These are phyloP conservation scores for Salvator merianae DNA, from an alignment of 2,113 vertebrate species.

Conservation along the genomic window DNA sequence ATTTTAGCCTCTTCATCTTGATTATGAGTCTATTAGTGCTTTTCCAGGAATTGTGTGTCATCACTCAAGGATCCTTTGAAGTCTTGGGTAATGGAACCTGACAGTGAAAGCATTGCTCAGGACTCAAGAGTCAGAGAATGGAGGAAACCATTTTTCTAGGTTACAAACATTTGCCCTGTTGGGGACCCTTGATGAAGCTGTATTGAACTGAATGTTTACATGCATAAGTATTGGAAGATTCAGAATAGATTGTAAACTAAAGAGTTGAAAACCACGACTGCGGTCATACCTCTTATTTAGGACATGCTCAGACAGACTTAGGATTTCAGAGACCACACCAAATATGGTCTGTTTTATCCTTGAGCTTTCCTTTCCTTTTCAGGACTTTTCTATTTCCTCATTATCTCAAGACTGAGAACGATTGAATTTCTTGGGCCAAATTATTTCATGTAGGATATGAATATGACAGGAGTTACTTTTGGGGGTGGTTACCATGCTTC, in stretches of 20 bases:
- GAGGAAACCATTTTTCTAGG: not conserved
- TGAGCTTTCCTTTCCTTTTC: too few species aligned
- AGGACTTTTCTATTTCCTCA: too few species aligned
- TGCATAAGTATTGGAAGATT: not conserved
- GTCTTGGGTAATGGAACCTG: slow-evolving; percentile 4
- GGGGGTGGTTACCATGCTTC: too few species aligned
- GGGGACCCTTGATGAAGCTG: not conserved
- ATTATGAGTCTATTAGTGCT: not conserved
- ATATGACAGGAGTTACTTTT: too few species aligned
- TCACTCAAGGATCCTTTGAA: slow-evolving; percentile 4
- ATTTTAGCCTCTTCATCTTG: slow-evolving; percentile 11
- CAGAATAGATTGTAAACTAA: not conserved
- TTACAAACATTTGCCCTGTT: not conserved
- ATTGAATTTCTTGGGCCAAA: too few species aligned
- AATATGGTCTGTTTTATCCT: too few species aligned
- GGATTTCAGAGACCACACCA: too few species aligned
- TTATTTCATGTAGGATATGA: too few species aligned
- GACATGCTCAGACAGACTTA: too few species aligned
- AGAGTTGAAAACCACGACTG: not conserved
- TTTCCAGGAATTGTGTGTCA: not conserved
- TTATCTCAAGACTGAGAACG: too few species aligned
- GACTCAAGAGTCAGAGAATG: not conserved
- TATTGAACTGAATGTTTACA: not conserved
- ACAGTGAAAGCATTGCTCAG: not conserved
- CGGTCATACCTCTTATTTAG: too few species aligned